Evolutionary conservation across 2,113 vertebrate genomes (phyloP), one percentile per base, ranked within the genome.

Genomic region (Cyprinodon tularosa): DNA sequence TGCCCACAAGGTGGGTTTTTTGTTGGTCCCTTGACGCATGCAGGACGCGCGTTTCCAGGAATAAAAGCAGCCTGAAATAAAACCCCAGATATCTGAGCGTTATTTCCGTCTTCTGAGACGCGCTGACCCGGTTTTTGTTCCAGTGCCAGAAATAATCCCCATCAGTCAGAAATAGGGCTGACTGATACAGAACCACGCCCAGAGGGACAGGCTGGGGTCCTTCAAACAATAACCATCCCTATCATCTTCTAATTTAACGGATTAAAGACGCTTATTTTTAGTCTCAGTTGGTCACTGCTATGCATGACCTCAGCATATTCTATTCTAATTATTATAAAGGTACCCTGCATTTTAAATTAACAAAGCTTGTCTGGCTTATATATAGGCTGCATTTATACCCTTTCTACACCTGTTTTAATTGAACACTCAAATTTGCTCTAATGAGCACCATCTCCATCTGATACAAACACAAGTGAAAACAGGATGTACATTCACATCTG

Each of bases 101-200:
- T 73, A 78, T 84, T 76, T 78, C 66, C 17, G 84, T 17, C 59
- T 42, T 29, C 53, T 17, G 63, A n/a, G 62, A 62, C 40, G 6
- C 10, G 39, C 22, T 81, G 84, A 74, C 70, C 85, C 38, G 42
- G n/a, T 50, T 78, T 60, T 75, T 60, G 39, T 74, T 73, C 38
- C 13, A 64, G 60, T 11, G 48, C 45, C 44, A 11, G 14, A n/a
- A 29, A 50, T 12, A 20, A 60, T 47, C 40, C 39, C 13, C 64
- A 63, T 62, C 66, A 42, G 29, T 3, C 37, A 9, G 66, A 62
- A 68, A 62, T 72, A 66, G 45, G 11, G 42, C 38, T 29, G 69
- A 14, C 5, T 20, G 62, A 47, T 57, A 17, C 42, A 5, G 61
- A 36, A 50, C 70, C 60, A 37, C 59, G 10, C 20, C 40, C 53